Conservation (phyloP, 2,797 vertebrate species). For the Pseudomugil gertrudae region DNA sequence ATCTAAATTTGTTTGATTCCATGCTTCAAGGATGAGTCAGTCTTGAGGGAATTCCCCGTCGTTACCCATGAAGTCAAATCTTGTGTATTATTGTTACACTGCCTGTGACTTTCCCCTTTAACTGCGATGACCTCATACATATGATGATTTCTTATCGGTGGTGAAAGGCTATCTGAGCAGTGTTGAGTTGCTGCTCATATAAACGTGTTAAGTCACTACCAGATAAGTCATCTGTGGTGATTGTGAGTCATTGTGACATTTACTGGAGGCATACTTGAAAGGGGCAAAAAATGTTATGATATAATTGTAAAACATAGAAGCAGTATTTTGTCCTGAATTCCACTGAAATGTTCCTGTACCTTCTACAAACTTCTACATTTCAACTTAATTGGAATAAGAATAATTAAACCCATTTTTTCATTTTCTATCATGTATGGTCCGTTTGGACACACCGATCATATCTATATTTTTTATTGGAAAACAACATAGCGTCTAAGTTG, state of each 20-base stretch:
- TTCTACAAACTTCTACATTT: not conserved
- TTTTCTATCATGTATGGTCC: not conserved
- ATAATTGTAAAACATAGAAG: no score
- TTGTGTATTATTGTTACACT: not conserved
- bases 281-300: not conserved
- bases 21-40: slow-evolving; percentile 41
- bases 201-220: slow-evolving; percentile 1
- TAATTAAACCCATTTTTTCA: not conserved
- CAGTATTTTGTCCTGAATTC: not conserved
- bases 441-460: not conserved
- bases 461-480: not conserved
- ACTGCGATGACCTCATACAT: slow-evolving; percentile 26
- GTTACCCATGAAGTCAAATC: slow-evolving; percentile 50
- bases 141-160: not conserved
- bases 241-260: slow-evolving; percentile 53
- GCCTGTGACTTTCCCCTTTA: slow-evolving; percentile 33
- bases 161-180: slow-evolving; percentile 8
- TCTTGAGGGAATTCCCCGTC: slow-evolving; percentile 51
- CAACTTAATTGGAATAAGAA: not conserved
- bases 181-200: slow-evolving; percentile 7
- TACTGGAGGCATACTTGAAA: not conserved
- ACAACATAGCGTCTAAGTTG: no score
- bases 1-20: not conserved
- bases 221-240: slow-evolving; percentile 14
- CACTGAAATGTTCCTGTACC: not conserved